Evolutionary conservation across 2,888 invertebrate genomes (phyloP).

Genomic region (Drosophila paucipuncta): DNA sequence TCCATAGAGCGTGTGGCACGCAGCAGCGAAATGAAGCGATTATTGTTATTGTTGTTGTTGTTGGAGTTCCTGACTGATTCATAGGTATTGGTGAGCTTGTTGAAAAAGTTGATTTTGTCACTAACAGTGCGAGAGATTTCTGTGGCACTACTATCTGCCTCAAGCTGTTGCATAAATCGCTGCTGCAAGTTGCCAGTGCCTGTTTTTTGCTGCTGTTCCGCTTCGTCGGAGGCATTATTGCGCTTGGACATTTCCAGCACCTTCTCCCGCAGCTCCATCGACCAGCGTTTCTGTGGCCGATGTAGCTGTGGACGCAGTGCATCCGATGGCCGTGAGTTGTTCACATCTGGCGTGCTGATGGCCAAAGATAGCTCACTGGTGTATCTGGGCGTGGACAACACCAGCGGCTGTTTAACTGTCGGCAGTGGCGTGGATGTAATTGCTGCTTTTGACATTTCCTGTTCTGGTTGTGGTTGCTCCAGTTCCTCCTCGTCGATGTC

Average conservation of each 20-base stretch:
- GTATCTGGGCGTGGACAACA: constrained; percentile 35
- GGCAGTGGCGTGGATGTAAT: constrained; percentile 64
- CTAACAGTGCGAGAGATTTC: constrained; percentile 54
- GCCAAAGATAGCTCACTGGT: constrained; percentile 48
- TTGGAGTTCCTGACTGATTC: constrained; percentile 37
- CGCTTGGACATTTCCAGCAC: constrained; percentile 74
- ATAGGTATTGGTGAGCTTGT: constrained; percentile 69
- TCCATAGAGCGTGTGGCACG: constrained; percentile 54
- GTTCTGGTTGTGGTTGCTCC: constrained; percentile 6
- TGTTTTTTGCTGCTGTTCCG: constrained; percentile 5
- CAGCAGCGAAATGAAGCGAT: constrained; percentile 67
- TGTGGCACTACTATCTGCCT: constrained; percentile 12
- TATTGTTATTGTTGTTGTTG: constrained; percentile 42
- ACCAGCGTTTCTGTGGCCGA: constrained; percentile 70
- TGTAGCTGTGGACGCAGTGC: constrained; percentile 66
- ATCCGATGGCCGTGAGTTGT: constrained; percentile 16
- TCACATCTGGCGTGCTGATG: constrained; percentile 23
- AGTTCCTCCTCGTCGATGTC: constrained; percentile 66
- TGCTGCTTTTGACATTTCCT: constrained; percentile 24
- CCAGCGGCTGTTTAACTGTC: constrained; percentile 15
- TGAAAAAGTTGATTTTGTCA: constrained; percentile 75
- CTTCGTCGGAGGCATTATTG: constrained; percentile 51
- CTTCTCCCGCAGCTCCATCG: constrained; percentile 70
- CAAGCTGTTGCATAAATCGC: constrained; percentile 22
- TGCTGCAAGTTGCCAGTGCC: constrained; percentile 6